These are phyloP conservation scores for Chitala chitala DNA, from an alignment of 2,113 vertebrate genomes.

Conservation along the genomic window DNA sequence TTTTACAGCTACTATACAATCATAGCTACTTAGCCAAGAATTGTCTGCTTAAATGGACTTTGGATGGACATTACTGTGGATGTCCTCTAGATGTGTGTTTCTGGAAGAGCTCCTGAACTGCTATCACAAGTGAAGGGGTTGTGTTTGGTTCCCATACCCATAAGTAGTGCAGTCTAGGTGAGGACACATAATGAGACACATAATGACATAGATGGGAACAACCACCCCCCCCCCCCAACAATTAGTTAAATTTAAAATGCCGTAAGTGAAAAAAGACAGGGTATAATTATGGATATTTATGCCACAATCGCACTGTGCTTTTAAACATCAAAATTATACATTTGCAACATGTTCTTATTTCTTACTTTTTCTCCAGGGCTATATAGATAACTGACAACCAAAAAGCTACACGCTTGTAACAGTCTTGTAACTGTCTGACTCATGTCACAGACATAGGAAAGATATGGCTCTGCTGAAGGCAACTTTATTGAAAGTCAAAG, in stretches of 20 bases:
- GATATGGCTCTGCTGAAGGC: too few relatives aligned
- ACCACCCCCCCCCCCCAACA: conserved; percentile 19
- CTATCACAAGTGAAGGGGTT: too few relatives aligned
- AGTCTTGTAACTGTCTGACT: neutral
- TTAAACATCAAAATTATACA: neutral
- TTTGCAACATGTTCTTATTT: neutral
- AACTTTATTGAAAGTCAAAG: too few relatives aligned
- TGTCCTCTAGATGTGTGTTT: too few relatives aligned
- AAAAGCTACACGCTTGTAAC: neutral
- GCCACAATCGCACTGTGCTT: neutral
- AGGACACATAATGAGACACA: conserved; percentile 13
- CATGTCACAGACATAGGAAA: too few relatives aligned
- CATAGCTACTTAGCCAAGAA: too few relatives aligned
- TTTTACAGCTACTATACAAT: too few relatives aligned
- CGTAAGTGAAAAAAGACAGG: conserved; percentile 4
- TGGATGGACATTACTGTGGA: too few relatives aligned
- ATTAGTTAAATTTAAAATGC: conserved; percentile 22
- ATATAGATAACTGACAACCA: neutral
- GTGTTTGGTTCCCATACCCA: too few relatives aligned
- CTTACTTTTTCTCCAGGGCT: neutral
- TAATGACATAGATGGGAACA: conserved; percentile 19
- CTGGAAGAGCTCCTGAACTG: too few relatives aligned
- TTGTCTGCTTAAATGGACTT: too few relatives aligned
- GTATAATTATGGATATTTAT: conserved; percentile 9
- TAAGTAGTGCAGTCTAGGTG: too few relatives aligned